Conservation (phyloP, 2,888 invertebrate species). For the Vannuccia rotundouncinata region DNA sequence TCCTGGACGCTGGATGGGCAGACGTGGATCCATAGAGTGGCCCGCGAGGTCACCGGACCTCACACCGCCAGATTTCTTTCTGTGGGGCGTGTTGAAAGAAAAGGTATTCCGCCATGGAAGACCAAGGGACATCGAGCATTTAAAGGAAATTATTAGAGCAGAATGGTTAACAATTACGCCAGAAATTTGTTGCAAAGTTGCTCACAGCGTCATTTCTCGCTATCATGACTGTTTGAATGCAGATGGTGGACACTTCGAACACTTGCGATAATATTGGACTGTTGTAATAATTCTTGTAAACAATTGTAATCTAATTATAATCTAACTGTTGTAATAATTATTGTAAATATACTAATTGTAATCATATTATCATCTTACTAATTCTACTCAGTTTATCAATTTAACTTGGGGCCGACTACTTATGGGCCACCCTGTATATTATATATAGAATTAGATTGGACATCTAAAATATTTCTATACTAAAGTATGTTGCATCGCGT, state of each 20-base stretch:
- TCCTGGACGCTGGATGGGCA: conserved; percentile 19
- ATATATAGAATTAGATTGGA: no score
- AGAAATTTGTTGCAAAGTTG: background rate
- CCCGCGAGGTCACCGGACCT: conserved; percentile 24
- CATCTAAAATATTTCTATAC: no score
- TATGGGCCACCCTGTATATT: no score
- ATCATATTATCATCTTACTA: no score
- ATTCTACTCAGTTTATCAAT: no score
- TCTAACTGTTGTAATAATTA: no score
- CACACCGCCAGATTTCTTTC: conserved; percentile 19
- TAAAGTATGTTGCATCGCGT: no score
- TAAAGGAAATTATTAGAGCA: background rate
- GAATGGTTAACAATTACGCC: background rate
- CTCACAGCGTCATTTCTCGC: background rate
- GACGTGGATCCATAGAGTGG: conserved; percentile 28
- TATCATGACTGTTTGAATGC: background rate
- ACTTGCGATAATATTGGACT: no score
- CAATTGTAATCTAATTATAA: no score
- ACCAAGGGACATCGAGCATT: background rate
- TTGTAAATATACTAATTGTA: no score
- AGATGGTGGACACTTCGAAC: background rate
- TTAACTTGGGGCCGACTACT: no score
- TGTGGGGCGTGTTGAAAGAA: background rate
- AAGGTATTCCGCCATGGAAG: background rate
- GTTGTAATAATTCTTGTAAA: no score